Evolutionary conservation across 2,888 invertebrate genomes (phyloP).

Genomic region (Prosapia bicincta): DNA sequence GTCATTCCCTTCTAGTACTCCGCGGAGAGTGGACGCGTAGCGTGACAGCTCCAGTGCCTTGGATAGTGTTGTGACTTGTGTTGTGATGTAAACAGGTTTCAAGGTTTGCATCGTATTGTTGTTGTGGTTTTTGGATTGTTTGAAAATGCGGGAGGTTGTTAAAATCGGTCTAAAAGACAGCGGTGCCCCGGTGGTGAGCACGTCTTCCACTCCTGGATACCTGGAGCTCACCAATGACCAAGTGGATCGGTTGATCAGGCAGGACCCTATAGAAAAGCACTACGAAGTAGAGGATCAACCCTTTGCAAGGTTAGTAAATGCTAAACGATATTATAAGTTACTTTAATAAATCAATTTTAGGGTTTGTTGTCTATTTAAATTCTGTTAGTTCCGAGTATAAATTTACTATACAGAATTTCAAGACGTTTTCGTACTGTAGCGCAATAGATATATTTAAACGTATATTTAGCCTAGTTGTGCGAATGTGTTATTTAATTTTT

Average conservation of each 20-base stretch:
- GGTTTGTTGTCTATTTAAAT: too few species aligned
- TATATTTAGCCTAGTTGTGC: too few species aligned
- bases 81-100: not conserved
- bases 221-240: constrained; percentile 40
- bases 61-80: not conserved
- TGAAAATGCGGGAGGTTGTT: constrained; percentile 31
- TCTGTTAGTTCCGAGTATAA: too few species aligned
- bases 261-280: constrained; percentile 43
- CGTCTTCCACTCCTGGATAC: constrained; percentile 38
- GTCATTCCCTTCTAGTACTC: not conserved
- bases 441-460: too few species aligned
- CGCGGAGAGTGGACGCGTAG: not conserved
- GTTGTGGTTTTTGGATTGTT: not conserved
- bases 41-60: not conserved
- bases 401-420: too few species aligned
- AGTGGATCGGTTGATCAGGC: constrained; percentile 39
- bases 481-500: too few species aligned
- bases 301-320: constrained; percentile 47
- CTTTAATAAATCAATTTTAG: too few species aligned
- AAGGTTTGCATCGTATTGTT: not conserved
- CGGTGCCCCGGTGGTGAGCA: constrained; percentile 24
- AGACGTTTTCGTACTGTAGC: too few species aligned
- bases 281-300: constrained; percentile 45
- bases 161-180: constrained; percentile 23
- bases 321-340: too few species aligned